Percentiles rank a stretch among this genome's conserved stretches.
Evolutionary conservation across 2,113 vertebrate species (phyloP).

Genomic region (Trematomus loennbergii): DNA sequence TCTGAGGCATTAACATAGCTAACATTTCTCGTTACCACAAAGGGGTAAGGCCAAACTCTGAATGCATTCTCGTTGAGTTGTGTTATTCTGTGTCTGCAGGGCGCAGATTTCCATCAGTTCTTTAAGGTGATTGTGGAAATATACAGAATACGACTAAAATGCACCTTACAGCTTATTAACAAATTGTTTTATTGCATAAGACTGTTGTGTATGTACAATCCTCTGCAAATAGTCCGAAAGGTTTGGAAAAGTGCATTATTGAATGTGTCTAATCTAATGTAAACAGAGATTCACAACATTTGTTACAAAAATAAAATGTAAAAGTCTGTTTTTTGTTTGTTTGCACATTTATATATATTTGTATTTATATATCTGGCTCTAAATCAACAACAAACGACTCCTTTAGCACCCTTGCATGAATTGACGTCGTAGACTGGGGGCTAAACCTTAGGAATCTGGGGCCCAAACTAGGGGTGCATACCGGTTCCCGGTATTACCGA

Average conservation of each 20-base stretch:
- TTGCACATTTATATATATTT: no score
- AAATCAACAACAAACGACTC: not conserved
- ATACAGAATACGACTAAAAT: not conserved
- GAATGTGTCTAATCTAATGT: not conserved
- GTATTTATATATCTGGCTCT: not conserved
- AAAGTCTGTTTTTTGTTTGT: no score
- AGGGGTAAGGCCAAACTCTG: not conserved
- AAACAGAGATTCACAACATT: not conserved
- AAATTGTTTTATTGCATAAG: not conserved
- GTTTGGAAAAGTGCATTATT: no score
- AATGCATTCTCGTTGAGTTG: not conserved
- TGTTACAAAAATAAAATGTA: no score
- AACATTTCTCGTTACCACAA: conserved; percentile 14
- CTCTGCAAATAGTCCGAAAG: not conserved
- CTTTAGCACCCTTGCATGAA: not conserved
- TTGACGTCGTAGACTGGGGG: not conserved
- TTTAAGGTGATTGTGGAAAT: not conserved
- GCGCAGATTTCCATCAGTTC: not conserved
- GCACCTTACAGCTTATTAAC: not conserved
- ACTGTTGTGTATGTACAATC: not conserved
- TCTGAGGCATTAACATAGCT: not conserved
- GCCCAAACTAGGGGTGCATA: no score
- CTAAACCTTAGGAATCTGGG: not conserved
- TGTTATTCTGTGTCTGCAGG: not conserved
- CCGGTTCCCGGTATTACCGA: no score